phyloP scores from a whole-genome alignment of 92 coral and sea anemone species.

The Zoanthus sansibaricus region DNA sequence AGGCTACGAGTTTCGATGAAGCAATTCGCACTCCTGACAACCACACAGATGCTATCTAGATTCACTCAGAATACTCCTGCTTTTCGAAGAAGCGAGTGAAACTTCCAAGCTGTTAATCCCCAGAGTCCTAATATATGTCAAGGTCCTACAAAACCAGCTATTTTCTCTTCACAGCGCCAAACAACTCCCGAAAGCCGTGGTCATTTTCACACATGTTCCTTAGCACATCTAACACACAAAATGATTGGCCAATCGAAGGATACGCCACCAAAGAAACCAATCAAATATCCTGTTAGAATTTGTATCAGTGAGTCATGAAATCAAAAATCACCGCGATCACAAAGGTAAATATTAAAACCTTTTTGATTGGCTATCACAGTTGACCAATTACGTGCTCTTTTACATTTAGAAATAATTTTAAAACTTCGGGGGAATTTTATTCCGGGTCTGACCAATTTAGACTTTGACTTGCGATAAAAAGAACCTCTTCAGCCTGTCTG shows the following conservation, averaged over 20 bases:
- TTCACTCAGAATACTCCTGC: slow-evolving; percentile 17
- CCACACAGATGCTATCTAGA: slow-evolving; percentile 37
- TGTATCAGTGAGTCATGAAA: slow-evolving; percentile 46
- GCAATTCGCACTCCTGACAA: slow-evolving; percentile 52
- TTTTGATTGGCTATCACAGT: slow-evolving; percentile 24
- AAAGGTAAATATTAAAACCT: background rate
- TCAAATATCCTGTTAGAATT: slow-evolving; percentile 23
- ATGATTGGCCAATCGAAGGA: slow-evolving; percentile 22
- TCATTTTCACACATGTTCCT: slow-evolving; percentile 47
- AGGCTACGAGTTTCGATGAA: slow-evolving; percentile 43
- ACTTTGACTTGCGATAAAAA: background rate
- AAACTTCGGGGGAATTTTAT: background rate
- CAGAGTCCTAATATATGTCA: slow-evolving; percentile 28
- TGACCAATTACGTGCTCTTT: slow-evolving; percentile 13
- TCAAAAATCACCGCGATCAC: slow-evolving; percentile 44
- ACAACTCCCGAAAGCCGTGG: slow-evolving; percentile 52
- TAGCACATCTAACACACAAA: slow-evolving; percentile 11
- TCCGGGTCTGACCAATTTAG: background rate
- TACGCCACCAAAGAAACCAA: slow-evolving; percentile 44
- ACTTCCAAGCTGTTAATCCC: slow-evolving; percentile 16
- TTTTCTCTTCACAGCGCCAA: slow-evolving; percentile 53
- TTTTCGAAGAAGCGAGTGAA: slow-evolving; percentile 18
- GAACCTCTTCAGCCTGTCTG: slow-evolving; percentile 8
- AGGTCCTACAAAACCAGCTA: slow-evolving; percentile 41
- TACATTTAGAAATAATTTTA: background rate